These are phyloP conservation scores for Ellobium chinense DNA, from an alignment of 2,888 invertebrate genomes.

Conservation along the genomic window DNA sequence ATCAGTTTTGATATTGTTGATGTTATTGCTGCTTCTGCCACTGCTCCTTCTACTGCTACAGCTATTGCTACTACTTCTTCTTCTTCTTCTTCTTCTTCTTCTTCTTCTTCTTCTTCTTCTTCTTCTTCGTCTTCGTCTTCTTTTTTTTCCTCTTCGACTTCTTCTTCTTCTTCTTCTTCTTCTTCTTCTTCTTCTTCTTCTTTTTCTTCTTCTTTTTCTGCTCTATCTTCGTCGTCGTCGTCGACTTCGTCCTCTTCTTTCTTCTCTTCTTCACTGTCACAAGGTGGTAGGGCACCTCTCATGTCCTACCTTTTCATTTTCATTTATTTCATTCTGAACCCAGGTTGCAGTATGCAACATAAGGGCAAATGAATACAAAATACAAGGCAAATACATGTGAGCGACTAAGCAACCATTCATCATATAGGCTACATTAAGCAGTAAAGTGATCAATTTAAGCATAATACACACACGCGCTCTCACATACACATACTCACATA, in stretches of 20 bases:
- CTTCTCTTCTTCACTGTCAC: background rate
- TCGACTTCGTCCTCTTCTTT: background rate
- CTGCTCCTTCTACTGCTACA: background rate
- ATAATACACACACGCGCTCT: no score
- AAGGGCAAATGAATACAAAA: no score
- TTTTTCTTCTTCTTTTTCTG: background rate
- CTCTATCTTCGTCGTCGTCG: background rate
- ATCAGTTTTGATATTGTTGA: background rate
- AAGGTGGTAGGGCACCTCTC: no score
- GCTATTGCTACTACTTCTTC: background rate
- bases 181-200: background rate
- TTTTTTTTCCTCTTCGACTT: background rate
- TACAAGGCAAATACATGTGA: no score
- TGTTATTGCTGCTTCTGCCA: background rate
- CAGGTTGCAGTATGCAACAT: no score
- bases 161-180: conserved; percentile 3
- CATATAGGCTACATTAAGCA: no score
- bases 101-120: background rate
- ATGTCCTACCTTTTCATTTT: no score
- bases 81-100: background rate
- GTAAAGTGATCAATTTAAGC: no score
- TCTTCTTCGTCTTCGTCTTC: background rate
- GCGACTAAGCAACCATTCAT: no score
- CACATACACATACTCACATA: no score
- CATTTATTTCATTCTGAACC: no score